Percentiles rank a stretch among this genome's conserved stretches.
Conservation (phyloP, 2,113 vertebrate species). For the Eublepharis macularius region DNA sequence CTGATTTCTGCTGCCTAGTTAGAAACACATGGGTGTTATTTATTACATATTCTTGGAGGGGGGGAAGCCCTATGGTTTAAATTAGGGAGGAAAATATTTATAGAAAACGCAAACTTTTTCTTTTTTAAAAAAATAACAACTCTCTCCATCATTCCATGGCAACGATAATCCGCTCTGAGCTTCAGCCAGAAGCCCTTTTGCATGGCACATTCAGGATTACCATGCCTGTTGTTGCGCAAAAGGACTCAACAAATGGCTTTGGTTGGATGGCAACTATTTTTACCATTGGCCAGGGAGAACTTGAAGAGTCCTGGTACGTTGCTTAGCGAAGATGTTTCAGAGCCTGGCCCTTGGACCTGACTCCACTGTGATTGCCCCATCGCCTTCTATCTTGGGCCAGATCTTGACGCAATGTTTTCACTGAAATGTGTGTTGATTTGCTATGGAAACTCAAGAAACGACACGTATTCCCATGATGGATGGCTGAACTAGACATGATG, state of each 20-base stretch:
- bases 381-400: background rate
- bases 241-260: background rate
- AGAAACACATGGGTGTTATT: conserved; percentile 48
- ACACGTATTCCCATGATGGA: background rate
- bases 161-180: background rate
- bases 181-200: background rate
- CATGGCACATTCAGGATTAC: background rate
- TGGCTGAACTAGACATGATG: background rate
- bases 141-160: background rate
- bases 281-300: background rate
- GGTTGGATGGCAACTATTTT: background rate
- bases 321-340: background rate
- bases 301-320: background rate
- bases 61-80: conserved; percentile 13
- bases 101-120: conserved; percentile 21
- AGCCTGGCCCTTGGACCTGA: background rate
- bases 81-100: conserved; percentile 35
- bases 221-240: background rate
- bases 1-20: conserved; percentile 51
- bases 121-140: background rate
- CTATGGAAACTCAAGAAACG: background rate
- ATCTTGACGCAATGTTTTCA: background rate
- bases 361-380: background rate
- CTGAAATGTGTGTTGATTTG: background rate
- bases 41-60: conserved; percentile 11